Evolutionary conservation across 2,113 vertebrate species (phyloP), one percentile per base, ranked within the genome.

Genomic region (Antidorcas marsupialis): DNA sequence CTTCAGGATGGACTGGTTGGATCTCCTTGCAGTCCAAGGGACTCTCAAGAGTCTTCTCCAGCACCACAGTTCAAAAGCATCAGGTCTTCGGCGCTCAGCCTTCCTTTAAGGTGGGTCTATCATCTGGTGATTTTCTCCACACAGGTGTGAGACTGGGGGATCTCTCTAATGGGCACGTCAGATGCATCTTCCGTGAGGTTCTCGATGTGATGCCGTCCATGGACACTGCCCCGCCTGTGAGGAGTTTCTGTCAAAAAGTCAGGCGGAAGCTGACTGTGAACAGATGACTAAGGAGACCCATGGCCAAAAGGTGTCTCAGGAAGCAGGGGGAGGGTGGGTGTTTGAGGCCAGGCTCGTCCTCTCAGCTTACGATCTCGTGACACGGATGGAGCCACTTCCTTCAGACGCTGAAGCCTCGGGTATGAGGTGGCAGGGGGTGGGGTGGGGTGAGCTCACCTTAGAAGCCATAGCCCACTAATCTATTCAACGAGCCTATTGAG

Each of bases 171-270:
- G 16, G 13, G 11, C 4, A 9, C 1, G 0, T 52, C 52, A 15
- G 15, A 4, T 2, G 16, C 10, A 1, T 30, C 83, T 15, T 30
- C 1, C 23, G 23, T 9, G 3, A 2, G 4, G 21, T 15, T 64
- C 16, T 17, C 27, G 6, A 25, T 1, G 33, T 17, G 4, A 45
- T 0, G 0, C 4, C 10, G 1, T 27, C 47, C 13, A 36, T 36
- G 36, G 0, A 2, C 52, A 30, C 6, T 7, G 12, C 6, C 14
- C 16, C 1, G 0, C 12, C 81, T 9, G 1, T 1, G 45, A 16
- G 2, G 13, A 2, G 9, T 27, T 16, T n/a, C 28, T 4, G 9
- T 47, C 57, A 13, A n/a, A 50, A 52, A 15, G 19, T 17, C 47
- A 52, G 14, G 2, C 4, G 0, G 27, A 11, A 10, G 17, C 14